phyloP scores from a whole-genome alignment of 2,797 vertebrate species.

The Neomorphus geoffroyi region DNA sequence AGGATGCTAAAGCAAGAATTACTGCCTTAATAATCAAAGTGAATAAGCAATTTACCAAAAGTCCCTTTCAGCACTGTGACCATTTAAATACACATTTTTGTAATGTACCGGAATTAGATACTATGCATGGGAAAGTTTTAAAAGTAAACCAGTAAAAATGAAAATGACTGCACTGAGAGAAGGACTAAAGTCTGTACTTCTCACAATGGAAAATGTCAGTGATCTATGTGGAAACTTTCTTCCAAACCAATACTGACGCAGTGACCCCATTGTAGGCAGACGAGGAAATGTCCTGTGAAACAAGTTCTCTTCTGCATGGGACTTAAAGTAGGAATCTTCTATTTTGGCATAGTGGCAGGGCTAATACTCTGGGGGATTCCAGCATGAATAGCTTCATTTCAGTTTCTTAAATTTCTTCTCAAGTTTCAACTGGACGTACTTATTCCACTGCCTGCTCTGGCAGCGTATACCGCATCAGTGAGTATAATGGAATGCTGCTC shows the following conservation, averaged over 20 bases:
- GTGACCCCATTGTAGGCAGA: background rate
- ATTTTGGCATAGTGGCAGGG: background rate
- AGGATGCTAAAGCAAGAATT: constrained; percentile 63
- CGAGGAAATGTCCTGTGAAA: background rate
- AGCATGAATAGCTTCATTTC: background rate
- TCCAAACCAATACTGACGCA: constrained; percentile 33
- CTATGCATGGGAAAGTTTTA: constrained; percentile 48
- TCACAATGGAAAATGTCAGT: constrained; percentile 22
- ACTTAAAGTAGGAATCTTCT: background rate
- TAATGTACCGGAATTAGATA: constrained; percentile 53
- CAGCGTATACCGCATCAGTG: background rate
- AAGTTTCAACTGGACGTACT: background rate
- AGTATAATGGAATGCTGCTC: background rate
- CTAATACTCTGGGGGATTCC: background rate
- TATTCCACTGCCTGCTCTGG: background rate
- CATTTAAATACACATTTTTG: constrained; percentile 31
- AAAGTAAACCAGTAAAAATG: constrained; percentile 60
- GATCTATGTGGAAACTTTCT: background rate
- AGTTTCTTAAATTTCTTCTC: background rate
- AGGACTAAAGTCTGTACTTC: background rate
- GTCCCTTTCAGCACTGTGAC: constrained; percentile 14
- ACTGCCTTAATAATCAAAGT: constrained; percentile 50
- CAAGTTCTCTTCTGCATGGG: background rate
- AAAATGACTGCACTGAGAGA: constrained; percentile 49
- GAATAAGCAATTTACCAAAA: constrained; percentile 37